Base-by-base conservation (phyloP, 2,888 invertebrate genomes). In the Muschampia plurimacula region DNA sequence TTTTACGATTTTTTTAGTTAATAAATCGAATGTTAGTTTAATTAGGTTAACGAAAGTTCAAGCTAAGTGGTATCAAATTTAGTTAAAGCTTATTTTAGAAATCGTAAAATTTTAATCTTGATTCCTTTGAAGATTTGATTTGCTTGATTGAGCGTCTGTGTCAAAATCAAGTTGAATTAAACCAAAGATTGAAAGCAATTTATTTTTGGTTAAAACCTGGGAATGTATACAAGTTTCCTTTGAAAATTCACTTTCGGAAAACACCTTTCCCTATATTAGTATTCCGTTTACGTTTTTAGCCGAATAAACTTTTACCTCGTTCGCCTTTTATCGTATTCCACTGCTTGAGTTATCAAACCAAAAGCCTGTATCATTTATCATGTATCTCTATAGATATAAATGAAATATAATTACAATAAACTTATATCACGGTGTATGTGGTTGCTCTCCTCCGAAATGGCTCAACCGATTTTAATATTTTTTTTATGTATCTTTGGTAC, bases 291-390 rank as follows among this genome's bases (percentile, higher is more conserved):
- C 66, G 60, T 52, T 39, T 66, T 66, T 46, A 52, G 49, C 71
- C 59, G 60, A 71, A 71, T 52, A 71, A 59, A 66, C 66, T 71
- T 71, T 71, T 71, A 66, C 59, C 71, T 66, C 66, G 49, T 71
- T 22, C 39, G 49, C 49, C 71, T 39, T 52, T 46, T 66, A 71
- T 66, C 66, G 57, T 41, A 49, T 60, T 70, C 46, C 65, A 59
- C 65, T 49, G 64, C 12, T 57, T 46, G 46, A 68, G 60, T 60
- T 68, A 60, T 71, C 59, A 60, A 66, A 66, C 60, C 70, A 59
- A 52, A 60, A 36, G 59, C 60, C 36, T 60, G 32, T 67, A 59
- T 67, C 44, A 46, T 10, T 64, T 64, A 39, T n/a, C 57, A 52
- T 28, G 41, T 68, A 41, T 59, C 15, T 12, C 15, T 67, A 41